A percentile compares a stretch with the other conserved stretches of the same genome.
These are phyloP conservation scores for Cryptophagus acutangulus DNA, from an alignment of 2,888 invertebrate genomes.

Conservation along the genomic window DNA sequence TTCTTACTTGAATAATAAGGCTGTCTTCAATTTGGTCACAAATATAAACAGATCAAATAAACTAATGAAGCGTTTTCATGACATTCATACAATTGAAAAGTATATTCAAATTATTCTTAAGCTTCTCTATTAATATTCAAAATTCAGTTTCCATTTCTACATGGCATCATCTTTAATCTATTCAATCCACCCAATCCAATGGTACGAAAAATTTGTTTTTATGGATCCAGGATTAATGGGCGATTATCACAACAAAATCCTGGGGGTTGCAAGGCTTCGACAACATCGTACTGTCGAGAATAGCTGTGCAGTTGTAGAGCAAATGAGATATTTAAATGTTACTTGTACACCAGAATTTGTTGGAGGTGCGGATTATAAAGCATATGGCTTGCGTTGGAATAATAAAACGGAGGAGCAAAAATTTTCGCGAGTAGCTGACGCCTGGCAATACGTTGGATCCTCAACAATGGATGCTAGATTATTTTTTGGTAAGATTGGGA, in stretches of 20 bases:
- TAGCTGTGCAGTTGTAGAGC: conserved; percentile 18
- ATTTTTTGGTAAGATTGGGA: conserved; percentile 21
- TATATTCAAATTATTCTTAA: too few species aligned
- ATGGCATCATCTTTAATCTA: too few species aligned
- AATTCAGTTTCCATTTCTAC: too few species aligned
- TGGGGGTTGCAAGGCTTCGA: conserved; percentile 33
- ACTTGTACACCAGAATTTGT: conserved; percentile 24
- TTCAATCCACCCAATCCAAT: too few species aligned
- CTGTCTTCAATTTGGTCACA: too few species aligned
- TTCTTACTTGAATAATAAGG: too few species aligned
- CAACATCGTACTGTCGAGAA: conserved; percentile 25
- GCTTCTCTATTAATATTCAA: too few species aligned
- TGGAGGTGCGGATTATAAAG: background rate
- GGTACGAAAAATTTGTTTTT: conserved; percentile 31
- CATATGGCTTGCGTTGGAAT: background rate
- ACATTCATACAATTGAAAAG: too few species aligned
- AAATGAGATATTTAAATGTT: conserved; percentile 23
- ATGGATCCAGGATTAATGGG: conserved; percentile 30
- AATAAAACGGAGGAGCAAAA: background rate
- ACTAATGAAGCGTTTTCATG: too few species aligned
- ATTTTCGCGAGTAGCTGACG: background rate
- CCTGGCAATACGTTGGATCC: background rate
- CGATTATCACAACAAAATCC: conserved; percentile 33
- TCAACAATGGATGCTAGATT: conserved; percentile 19
- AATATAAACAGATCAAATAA: too few species aligned